Percentiles rank a stretch among this genome's conserved stretches.
Evolutionary conservation across 2,113 vertebrate species (phyloP).

Genomic region (Ariopsis seemanni): DNA sequence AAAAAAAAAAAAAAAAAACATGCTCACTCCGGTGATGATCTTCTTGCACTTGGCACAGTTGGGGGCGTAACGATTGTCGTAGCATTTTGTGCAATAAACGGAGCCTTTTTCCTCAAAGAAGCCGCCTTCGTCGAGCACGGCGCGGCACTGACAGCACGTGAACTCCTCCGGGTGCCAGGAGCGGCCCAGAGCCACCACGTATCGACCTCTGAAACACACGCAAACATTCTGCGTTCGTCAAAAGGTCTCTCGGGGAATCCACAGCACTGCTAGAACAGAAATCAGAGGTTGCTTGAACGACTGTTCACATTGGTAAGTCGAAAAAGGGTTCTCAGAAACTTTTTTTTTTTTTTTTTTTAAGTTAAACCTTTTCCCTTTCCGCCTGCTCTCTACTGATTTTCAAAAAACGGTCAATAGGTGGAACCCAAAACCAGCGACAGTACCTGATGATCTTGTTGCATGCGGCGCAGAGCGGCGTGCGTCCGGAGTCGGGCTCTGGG

Average conservation of each 20-base stretch:
- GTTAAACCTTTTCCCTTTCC: constrained; percentile 38
- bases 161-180: constrained; percentile 99
- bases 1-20: background rate
- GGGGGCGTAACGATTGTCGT: constrained; percentile 88
- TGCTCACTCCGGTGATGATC: constrained; percentile 90
- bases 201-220: constrained; percentile 81
- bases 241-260: constrained; percentile 35
- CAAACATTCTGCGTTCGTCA: constrained; percentile 40
- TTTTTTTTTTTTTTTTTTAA: background rate
- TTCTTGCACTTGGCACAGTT: constrained; percentile 98
- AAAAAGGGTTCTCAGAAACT: background rate
- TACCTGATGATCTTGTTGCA: constrained; percentile 98
- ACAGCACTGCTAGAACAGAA: constrained; percentile 42
- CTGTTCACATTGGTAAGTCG: background rate
- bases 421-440: constrained; percentile 13
- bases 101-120: constrained; percentile 96
- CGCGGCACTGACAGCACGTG: constrained; percentile 90
- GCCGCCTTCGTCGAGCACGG: constrained; percentile 88
- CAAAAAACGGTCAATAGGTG: background rate
- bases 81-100: constrained; percentile 92
- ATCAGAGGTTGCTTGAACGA: constrained; percentile 35
- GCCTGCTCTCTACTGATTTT: background rate
- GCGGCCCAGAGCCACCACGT: constrained; percentile 90
- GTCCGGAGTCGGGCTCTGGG: constrained; percentile 66
- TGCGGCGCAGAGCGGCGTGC: constrained; percentile 88